Percentiles rank a stretch among this genome's conserved stretches.
Evolutionary conservation across 2,797 vertebrate genomes (phyloP).

Genomic region (Enteromius radiatus): DNA sequence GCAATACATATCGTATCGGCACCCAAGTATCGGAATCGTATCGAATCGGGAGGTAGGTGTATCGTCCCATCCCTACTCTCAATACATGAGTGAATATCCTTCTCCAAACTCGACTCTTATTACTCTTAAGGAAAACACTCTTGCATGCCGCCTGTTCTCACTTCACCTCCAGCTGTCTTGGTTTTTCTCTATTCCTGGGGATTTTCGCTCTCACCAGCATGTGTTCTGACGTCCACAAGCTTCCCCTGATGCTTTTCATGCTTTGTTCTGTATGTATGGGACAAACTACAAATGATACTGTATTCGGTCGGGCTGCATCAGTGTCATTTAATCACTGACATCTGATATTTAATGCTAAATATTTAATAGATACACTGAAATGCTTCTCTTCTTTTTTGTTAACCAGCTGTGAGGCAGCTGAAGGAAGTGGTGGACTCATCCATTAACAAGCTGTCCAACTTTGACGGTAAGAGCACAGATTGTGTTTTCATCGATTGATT

Average conservation of each 20-base stretch:
- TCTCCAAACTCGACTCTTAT: neutral
- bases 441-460: constrained; percentile 78
- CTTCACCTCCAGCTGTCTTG: constrained; percentile 38
- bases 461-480: constrained; percentile 73
- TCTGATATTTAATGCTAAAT: neutral
- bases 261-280: constrained; percentile 13
- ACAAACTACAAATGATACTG: neutral
- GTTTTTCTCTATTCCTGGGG: constrained; percentile 32
- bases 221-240: constrained; percentile 27
- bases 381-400: constrained; percentile 11
- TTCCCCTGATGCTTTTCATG: constrained; percentile 40
- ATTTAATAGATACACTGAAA: neutral
- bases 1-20: no score
- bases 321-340: neutral
- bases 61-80: no score
- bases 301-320: neutral
- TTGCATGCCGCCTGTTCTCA: constrained; percentile 52
- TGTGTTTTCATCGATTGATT: neutral
- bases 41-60: no score
- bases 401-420: constrained; percentile 77
- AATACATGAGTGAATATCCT: neutral
- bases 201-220: constrained; percentile 42
- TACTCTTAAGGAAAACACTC: neutral
- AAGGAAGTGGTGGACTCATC: constrained; percentile 78
- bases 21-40: no score